Conservation (phyloP, 1,140 invertebrate genomes). For the Heliconius nattereri region DNA sequence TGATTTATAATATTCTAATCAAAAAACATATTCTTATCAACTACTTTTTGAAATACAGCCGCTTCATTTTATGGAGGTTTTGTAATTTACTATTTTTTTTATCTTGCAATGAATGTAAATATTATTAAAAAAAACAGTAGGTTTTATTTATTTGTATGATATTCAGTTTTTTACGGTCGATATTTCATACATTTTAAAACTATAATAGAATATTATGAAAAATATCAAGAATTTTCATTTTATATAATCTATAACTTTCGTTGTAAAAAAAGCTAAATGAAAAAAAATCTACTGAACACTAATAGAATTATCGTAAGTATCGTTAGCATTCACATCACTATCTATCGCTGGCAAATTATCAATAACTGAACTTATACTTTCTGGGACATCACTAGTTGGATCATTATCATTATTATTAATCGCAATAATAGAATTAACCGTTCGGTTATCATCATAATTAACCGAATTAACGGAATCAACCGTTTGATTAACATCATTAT, state of each 20-base stretch:
- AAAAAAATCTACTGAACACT: constrained; percentile 7
- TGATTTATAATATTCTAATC: constrained; percentile 2
- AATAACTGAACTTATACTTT: constrained; percentile 60
- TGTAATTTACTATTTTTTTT: not conserved
- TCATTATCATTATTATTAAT: constrained; percentile 4
- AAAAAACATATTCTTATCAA: not conserved
- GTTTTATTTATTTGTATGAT: not conserved
- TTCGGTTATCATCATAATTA: constrained; percentile 25
- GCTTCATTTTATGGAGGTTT: not conserved
- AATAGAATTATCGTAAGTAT: constrained; percentile 34
- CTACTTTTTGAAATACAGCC: not conserved
- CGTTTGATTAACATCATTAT: constrained; percentile 23
- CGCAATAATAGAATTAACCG: constrained; percentile 10
- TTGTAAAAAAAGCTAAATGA: constrained; percentile 4
- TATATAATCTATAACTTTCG: not conserved
- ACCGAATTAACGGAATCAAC: constrained; percentile 30
- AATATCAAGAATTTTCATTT: not conserved
- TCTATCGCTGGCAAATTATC: constrained; percentile 70
- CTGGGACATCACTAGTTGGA: constrained; percentile 35
- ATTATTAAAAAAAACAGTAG: not conserved
- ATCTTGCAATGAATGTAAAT: not conserved
- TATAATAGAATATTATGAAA: not conserved
- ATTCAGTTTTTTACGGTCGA: not conserved
- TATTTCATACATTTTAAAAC: not conserved
- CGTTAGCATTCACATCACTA: constrained; percentile 65